These are phyloP conservation scores for Saxidomus purpurata DNA, from an alignment of 1,140 invertebrate genomes.

Conservation along the genomic window DNA sequence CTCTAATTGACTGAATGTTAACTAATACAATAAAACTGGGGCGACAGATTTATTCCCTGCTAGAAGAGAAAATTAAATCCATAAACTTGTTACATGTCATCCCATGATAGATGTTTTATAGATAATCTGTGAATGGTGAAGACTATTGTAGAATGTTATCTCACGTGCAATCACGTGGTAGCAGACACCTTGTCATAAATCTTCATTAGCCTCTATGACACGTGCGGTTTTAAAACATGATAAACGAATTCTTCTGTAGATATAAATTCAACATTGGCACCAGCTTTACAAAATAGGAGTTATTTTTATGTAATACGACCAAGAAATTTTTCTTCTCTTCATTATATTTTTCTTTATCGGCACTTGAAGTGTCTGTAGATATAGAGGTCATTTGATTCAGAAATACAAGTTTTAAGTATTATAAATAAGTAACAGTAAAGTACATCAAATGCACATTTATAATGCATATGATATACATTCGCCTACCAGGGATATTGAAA, in stretches of 20 bases:
- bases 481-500: too few relatives aligned
- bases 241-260: background rate
- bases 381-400: too few relatives aligned
- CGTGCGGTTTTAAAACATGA: background rate
- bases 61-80: background rate
- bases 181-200: background rate
- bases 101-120: background rate
- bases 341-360: too few relatives aligned
- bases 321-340: too few relatives aligned
- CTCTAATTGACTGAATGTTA: background rate
- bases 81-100: background rate
- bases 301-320: too few relatives aligned
- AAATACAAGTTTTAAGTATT: too few relatives aligned
- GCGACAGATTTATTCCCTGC: background rate
- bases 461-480: too few relatives aligned
- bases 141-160: background rate
- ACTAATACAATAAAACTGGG: background rate
- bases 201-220: background rate
- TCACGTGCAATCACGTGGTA: constrained; percentile 4
- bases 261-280: background rate
- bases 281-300: background rate
- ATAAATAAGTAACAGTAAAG: too few relatives aligned
- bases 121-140: background rate
- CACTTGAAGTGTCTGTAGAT: too few relatives aligned
- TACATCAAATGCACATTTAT: too few relatives aligned